These are phyloP conservation scores for Steinernema khuongi DNA, from an alignment of 1,140 invertebrate species.

Conservation along the genomic window DNA sequence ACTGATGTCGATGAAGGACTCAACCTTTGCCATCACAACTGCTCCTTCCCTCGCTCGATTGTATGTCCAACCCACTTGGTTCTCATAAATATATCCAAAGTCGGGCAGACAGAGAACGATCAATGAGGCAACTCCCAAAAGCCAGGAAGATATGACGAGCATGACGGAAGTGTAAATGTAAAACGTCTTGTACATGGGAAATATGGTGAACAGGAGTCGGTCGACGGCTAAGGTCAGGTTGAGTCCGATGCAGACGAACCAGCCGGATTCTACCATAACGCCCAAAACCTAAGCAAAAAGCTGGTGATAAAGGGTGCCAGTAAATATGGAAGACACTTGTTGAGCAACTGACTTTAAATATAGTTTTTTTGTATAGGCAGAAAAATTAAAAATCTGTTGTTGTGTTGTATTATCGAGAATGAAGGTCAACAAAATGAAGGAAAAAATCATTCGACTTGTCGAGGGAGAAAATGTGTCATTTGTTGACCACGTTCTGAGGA, in stretches of 20 bases:
- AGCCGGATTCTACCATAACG: not conserved
- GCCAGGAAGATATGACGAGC: not conserved
- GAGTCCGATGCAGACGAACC: not conserved
- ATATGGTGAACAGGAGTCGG: not conserved
- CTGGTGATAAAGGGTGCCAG: too few relatives aligned
- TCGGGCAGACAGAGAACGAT: not conserved
- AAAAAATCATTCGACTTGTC: too few relatives aligned
- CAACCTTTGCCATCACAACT: not conserved
- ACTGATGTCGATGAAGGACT: not conserved
- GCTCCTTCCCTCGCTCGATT: not conserved
- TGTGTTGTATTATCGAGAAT: too few relatives aligned
- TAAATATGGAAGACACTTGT: too few relatives aligned
- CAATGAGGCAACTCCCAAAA: not conserved
- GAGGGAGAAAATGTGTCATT: too few relatives aligned
- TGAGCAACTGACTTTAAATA: too few relatives aligned
- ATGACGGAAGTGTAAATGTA: not conserved
- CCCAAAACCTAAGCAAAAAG: not conserved
- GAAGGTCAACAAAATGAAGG: too few relatives aligned
- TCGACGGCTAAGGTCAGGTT: not conserved
- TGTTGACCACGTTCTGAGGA: too few relatives aligned
- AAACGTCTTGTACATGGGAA: not conserved
- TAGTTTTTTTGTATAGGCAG: too few relatives aligned
- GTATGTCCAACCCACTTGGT: not conserved
- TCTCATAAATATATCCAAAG: not conserved
- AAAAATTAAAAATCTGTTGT: too few relatives aligned